Conservation (phyloP, 2,113 vertebrate species). For the Callipepla californica region DNA sequence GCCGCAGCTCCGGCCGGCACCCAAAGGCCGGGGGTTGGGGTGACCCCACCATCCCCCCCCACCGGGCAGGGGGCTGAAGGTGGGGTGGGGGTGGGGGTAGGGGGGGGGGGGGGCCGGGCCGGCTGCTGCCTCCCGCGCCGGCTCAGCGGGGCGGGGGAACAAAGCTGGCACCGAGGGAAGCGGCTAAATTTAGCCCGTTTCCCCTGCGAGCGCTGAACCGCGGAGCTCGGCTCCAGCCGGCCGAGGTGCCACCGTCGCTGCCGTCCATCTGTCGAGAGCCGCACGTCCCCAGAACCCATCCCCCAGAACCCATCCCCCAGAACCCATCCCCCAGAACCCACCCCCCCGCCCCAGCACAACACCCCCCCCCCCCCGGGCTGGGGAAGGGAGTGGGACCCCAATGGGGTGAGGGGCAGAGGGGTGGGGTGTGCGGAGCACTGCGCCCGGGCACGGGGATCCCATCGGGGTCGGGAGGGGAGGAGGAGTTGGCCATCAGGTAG, state of each 20-base stretch:
- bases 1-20: background rate
- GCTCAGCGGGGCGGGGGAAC: conserved; percentile 59
- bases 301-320: no score
- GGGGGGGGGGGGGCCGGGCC: background rate
- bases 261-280: conserved; percentile 61
- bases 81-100: background rate
- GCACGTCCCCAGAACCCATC: background rate
- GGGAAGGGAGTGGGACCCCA: background rate
- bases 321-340: no score
- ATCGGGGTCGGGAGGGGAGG: background rate
- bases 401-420: background rate
- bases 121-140: conserved; percentile 32
- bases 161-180: conserved; percentile 72
- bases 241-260: conserved; percentile 59
- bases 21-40: background rate
- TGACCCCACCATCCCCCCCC: background rate
- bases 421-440: background rate
- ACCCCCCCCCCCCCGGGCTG: background rate
- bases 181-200: conserved; percentile 71
- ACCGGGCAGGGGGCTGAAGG: background rate
- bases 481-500: background rate
- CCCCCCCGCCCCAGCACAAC: background rate
- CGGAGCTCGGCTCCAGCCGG: conserved; percentile 63
- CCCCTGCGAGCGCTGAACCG: conserved; percentile 65
- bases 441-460: rapidly evolving